These are phyloP conservation scores for Zosterops lateralis DNA, from an alignment of 2,113 vertebrate species.

Conservation along the genomic window DNA sequence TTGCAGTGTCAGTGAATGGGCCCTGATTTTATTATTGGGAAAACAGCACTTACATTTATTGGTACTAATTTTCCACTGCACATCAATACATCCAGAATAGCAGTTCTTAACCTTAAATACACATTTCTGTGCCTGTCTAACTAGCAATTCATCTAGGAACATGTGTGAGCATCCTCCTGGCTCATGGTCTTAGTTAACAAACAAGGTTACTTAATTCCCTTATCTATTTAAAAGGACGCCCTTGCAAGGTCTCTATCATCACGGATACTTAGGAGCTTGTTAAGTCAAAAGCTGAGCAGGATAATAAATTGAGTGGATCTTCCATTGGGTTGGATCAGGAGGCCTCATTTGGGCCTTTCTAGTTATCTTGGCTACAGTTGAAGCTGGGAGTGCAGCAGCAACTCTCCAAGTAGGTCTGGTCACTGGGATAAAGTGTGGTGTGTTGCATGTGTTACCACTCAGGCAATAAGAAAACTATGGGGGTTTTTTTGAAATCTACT, in stretches of 20 bases:
- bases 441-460: not conserved
- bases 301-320: not conserved
- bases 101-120: not conserved
- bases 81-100: not conserved
- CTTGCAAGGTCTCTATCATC: not conserved
- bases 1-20: not conserved
- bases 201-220: not conserved
- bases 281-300: not conserved
- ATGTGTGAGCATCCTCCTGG: not conserved
- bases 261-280: not conserved
- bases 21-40: not conserved
- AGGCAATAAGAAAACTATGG: not conserved
- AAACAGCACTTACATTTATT: not conserved
- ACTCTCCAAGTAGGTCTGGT: not conserved
- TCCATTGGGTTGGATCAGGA: rapidly evolving
- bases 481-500: not conserved
- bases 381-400: not conserved
- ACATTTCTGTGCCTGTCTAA: not conserved
- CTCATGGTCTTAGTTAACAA: not conserved
- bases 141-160: not conserved
- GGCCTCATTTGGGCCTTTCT: not conserved
- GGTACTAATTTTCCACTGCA: not conserved
- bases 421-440: not conserved
- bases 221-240: not conserved
- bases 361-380: rapidly evolving